Conservation (phyloP, 2,113 vertebrate genomes). For the Cebus imitator region DNA sequence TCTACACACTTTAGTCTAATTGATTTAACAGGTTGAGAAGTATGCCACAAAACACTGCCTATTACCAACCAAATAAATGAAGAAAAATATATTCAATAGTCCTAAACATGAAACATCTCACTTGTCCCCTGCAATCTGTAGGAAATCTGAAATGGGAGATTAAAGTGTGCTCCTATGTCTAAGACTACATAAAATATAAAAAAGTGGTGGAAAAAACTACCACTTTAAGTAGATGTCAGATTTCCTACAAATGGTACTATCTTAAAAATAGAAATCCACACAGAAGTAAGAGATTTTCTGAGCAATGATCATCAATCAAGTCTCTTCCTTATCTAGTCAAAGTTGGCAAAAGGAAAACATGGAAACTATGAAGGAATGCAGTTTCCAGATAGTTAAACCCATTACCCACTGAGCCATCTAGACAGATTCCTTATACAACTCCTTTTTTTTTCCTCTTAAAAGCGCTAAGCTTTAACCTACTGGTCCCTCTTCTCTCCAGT, state of each 20-base stretch:
- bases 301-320: not conserved
- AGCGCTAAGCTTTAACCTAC: not conserved
- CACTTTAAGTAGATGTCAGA: not conserved
- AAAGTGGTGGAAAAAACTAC: not conserved
- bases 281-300: not conserved
- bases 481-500: not conserved
- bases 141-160: not conserved
- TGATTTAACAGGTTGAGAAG: not conserved
- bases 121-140: not conserved
- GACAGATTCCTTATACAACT: not conserved
- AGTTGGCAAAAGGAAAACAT: not conserved
- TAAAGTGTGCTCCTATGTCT: not conserved
- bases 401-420: not conserved
- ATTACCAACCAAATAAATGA: not conserved
- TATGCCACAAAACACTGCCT: not conserved
- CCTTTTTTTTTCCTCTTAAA: not conserved
- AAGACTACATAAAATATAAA: not conserved
- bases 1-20: not conserved
- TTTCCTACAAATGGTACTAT: not conserved
- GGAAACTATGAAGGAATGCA: not conserved
- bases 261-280: not conserved
- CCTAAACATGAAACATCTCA: not conserved
- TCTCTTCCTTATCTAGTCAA: not conserved
- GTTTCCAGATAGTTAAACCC: not conserved
- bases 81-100: not conserved